phyloP scores from a whole-genome alignment of 1,140 invertebrate species.

The Leptoteleia sp. region DNA sequence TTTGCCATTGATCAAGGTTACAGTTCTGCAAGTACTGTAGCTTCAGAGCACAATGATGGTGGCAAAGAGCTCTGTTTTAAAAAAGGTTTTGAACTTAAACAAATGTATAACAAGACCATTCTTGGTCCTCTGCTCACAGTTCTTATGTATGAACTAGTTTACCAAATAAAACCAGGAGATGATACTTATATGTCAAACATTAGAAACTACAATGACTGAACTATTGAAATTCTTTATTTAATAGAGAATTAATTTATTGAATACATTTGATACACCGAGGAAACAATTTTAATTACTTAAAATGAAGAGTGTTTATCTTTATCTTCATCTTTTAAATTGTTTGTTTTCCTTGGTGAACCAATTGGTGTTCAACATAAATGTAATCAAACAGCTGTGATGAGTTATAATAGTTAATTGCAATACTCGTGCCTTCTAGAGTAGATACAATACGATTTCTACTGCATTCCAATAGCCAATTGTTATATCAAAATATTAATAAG shows the following conservation, averaged over 20 bases:
- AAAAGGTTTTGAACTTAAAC: slow-evolving; percentile 81
- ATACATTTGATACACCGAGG: not conserved
- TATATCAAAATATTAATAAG: slow-evolving; percentile 1
- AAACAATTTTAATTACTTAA: not conserved
- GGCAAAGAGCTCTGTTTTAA: slow-evolving; percentile 81
- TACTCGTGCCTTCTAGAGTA: slow-evolving; percentile 34
- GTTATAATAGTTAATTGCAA: slow-evolving; percentile 10
- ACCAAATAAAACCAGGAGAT: slow-evolving; percentile 74
- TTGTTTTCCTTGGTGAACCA: slow-evolving; percentile 16
- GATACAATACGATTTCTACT: not conserved
- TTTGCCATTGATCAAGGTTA: slow-evolving; percentile 81
- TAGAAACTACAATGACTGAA: slow-evolving; percentile 39
- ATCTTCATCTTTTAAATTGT: no score
- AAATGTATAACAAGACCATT: slow-evolving; percentile 81
- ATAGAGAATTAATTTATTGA: not conserved
- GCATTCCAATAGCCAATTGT: slow-evolving; percentile 16
- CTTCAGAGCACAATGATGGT: slow-evolving; percentile 81
- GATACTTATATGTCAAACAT: slow-evolving; percentile 60
- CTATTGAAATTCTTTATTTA: not conserved
- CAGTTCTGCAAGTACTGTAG: slow-evolving; percentile 78
- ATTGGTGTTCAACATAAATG: not conserved
- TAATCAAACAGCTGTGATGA: slow-evolving; percentile 19
- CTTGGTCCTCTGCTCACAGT: slow-evolving; percentile 78
- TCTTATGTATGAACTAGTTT: slow-evolving; percentile 79
- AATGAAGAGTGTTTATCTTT: no score